phyloP scores from a whole-genome alignment of 2,797 vertebrate species.

The Mustela erminea region DNA sequence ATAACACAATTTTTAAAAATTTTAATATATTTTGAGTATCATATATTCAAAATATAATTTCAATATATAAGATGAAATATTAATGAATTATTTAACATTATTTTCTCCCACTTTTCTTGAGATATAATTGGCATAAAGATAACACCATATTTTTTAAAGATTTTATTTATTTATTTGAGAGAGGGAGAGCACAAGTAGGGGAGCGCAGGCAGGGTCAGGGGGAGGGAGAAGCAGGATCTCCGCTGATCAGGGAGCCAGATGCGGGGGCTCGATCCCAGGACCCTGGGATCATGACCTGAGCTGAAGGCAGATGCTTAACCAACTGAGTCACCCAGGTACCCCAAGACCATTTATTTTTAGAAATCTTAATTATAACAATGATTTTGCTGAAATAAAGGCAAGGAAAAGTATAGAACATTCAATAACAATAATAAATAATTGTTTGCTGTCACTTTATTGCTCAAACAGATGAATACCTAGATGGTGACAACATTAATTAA shows the following conservation, averaged over 20 bases:
- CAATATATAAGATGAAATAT: not conserved
- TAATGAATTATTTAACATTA: not conserved
- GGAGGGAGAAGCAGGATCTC: no score
- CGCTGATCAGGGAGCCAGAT: no score
- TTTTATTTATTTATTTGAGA: no score
- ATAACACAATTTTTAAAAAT: not conserved
- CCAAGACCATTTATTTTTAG: not conserved
- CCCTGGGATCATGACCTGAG: no score
- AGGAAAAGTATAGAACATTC: not conserved
- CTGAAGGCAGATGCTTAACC: no score
- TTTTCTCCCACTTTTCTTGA: not conserved
- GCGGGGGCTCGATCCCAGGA: no score
- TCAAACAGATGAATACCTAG: not conserved
- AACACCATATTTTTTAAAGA: not conserved
- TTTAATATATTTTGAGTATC: not conserved
- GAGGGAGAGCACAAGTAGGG: no score
- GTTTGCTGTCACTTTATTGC: not conserved
- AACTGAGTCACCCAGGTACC: no score
- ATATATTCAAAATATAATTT: conserved; percentile 1
- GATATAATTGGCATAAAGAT: not conserved
- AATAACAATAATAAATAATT: not conserved
- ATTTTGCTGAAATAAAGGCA: conserved; percentile 16
- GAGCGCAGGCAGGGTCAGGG: no score
- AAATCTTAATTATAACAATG: not conserved
- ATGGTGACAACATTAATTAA: not conserved